Conservation (phyloP, 2,797 vertebrate genomes). For the Astyanax mexicanus region DNA sequence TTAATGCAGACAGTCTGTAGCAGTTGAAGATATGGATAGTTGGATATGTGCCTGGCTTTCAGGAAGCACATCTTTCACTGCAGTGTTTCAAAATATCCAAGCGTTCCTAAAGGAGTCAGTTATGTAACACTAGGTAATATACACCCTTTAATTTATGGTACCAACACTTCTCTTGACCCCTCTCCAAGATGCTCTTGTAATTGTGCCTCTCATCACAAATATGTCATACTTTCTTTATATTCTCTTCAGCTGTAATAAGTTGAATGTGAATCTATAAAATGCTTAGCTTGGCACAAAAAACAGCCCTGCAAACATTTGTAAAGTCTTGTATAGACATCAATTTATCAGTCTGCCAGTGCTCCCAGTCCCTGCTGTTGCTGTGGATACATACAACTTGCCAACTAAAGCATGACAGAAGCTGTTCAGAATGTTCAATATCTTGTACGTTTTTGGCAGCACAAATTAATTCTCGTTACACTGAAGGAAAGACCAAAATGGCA, state of each 20-base stretch:
- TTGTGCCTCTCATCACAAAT: background rate
- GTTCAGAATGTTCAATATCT: conserved; percentile 35
- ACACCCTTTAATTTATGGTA: too few species aligned
- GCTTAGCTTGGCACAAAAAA: conserved; percentile 22
- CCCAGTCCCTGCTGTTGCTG: conserved; percentile 30
- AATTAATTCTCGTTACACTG: conserved; percentile 24
- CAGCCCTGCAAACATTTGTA: conserved; percentile 27
- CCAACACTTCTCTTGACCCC: background rate
- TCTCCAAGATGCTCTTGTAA: background rate
- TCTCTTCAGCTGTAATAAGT: conserved; percentile 1
- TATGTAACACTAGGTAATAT: too few species aligned
- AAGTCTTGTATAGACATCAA: conserved; percentile 23
- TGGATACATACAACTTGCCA: conserved; percentile 37
- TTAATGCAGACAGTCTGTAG: too few species aligned
- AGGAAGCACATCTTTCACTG: too few species aligned
- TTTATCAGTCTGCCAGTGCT: conserved; percentile 30
- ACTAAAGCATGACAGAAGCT: conserved; percentile 41
- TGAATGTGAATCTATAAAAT: conserved; percentile 26
- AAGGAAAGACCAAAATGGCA: conserved; percentile 31
- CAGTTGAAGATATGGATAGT: too few species aligned
- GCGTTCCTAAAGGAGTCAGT: too few species aligned
- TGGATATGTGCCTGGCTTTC: too few species aligned
- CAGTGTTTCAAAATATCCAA: too few species aligned
- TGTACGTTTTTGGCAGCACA: conserved; percentile 23
- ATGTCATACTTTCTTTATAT: background rate